Conservation (phyloP, 2,113 vertebrate species). For the Nothoprocta pentlandii region DNA sequence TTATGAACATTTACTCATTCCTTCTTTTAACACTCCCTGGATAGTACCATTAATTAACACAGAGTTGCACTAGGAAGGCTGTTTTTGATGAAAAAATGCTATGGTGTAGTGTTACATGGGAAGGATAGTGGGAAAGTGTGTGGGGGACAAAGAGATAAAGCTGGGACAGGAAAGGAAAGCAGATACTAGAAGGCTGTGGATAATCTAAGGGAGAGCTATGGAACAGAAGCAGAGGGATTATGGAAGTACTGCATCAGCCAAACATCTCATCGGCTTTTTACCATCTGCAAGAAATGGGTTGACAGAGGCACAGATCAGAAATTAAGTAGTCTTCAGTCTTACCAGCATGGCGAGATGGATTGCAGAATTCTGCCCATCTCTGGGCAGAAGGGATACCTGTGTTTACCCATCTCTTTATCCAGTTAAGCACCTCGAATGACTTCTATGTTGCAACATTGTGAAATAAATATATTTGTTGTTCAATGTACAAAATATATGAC, state of each 20-base stretch:
- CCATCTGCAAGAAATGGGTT: background rate
- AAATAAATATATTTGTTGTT: background rate
- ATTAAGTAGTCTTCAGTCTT: background rate
- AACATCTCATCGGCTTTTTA: background rate
- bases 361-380: background rate
- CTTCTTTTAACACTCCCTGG: background rate
- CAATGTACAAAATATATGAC: background rate
- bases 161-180: background rate
- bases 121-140: background rate
- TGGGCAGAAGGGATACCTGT: background rate
- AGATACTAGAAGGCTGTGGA: background rate
- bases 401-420: background rate
- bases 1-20: fast-evolving
- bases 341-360: background rate
- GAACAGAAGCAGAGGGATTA: background rate
- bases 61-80: background rate
- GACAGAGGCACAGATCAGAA: background rate
- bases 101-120: background rate
- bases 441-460: background rate
- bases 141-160: background rate
- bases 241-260: background rate
- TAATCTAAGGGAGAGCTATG: background rate
- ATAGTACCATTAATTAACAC: background rate
- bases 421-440: background rate
- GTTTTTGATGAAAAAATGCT: background rate